Conservation (phyloP, 2,888 invertebrate species). For the Harmothoe impar region DNA sequence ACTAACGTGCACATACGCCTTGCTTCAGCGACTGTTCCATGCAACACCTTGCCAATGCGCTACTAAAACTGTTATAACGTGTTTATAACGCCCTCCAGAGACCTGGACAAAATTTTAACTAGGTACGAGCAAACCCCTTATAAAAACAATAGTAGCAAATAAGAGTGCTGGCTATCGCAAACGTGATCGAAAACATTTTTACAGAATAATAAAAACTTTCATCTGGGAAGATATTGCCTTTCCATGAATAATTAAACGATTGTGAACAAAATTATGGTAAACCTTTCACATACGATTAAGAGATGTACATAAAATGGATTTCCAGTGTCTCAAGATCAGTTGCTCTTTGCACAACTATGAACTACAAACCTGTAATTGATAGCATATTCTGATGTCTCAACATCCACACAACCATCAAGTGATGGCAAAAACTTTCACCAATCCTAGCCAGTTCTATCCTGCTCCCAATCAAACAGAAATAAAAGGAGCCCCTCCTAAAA, state of each 20-base stretch:
- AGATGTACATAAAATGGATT: background rate
- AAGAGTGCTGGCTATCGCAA: background rate
- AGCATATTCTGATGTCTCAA: background rate
- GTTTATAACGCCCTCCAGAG: background rate
- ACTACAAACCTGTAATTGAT: background rate
- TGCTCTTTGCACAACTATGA: background rate
- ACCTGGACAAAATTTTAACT: background rate
- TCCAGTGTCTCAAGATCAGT: background rate
- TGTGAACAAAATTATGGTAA: background rate
- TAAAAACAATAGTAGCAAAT: background rate
- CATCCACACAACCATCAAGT: background rate
- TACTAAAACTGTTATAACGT: background rate
- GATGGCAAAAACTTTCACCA: background rate
- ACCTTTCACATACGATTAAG: background rate
- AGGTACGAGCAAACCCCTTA: background rate
- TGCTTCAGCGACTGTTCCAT: background rate
- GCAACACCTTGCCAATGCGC: background rate
- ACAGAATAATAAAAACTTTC: background rate
- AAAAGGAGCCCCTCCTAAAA: conserved; percentile 13
- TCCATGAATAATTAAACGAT: background rate
- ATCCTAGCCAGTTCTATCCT: too few species aligned
- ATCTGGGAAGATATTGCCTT: background rate
- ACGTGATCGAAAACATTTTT: background rate
- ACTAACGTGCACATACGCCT: background rate
- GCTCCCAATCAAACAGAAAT: background rate